Percentiles rank a stretch among this genome's conserved stretches.
Conservation (phyloP, 1,140 invertebrate genomes). For the Euwallacea fornicatus region DNA sequence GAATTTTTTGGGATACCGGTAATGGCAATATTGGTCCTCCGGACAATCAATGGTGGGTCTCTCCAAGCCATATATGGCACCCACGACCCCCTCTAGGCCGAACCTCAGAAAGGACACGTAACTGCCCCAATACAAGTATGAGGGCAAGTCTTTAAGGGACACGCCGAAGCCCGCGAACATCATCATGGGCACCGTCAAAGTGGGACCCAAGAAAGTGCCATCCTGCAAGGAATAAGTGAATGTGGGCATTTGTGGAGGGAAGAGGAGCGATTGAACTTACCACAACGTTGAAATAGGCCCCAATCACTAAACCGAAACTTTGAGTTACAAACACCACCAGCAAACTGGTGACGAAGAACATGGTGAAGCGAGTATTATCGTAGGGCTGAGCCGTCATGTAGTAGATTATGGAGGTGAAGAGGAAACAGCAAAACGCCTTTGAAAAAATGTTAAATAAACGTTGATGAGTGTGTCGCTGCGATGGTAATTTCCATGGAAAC, state of each 20-base stretch:
- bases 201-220: conserved; percentile 79
- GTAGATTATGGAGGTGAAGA: conserved; percentile 84
- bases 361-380: conserved; percentile 72
- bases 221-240: conserved; percentile 58
- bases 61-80: conserved; percentile 80
- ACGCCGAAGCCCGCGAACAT: conserved; percentile 87
- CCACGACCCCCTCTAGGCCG: conserved; percentile 80
- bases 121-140: conserved; percentile 83
- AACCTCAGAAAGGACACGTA: conserved; percentile 87
- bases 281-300: conserved; percentile 79
- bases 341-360: conserved; percentile 81
- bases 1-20: conserved; percentile 73
- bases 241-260: background rate
- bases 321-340: conserved; percentile 86
- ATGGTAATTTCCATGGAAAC: no score
- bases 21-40: conserved; percentile 72
- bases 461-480: no score
- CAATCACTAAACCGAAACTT: conserved; percentile 85
- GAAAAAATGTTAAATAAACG: conserved; percentile 4
- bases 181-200: conserved; percentile 79
- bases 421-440: conserved; percentile 64
- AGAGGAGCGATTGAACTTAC: conserved; percentile 60
- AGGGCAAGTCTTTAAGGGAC: conserved; percentile 72
- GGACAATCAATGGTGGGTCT: conserved; percentile 66
- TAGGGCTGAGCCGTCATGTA: conserved; percentile 83